A percentile compares a stretch with the other conserved stretches of the same genome.
Evolutionary conservation across 2,888 invertebrate genomes (phyloP).

Genomic region (Creontiades dilutus): DNA sequence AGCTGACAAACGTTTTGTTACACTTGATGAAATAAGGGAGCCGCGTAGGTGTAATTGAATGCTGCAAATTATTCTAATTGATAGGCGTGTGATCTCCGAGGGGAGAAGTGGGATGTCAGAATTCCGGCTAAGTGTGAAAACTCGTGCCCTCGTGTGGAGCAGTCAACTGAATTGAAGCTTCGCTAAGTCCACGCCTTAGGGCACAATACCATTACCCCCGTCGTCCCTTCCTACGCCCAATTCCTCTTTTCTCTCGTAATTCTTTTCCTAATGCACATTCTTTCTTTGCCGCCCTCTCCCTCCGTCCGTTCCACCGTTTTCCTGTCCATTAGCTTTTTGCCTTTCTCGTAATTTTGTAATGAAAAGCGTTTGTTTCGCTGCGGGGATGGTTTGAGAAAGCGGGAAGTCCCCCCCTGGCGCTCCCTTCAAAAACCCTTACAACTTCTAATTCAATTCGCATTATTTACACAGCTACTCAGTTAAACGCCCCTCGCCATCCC

Average conservation of each 20-base stretch:
- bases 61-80: constrained; percentile 30
- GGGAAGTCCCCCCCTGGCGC: not conserved
- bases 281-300: not conserved
- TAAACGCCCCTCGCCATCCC: constrained; percentile 38
- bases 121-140: constrained; percentile 18
- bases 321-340: constrained; percentile 42
- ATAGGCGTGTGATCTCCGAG: not conserved
- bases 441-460: constrained; percentile 66
- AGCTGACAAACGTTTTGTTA: not conserved
- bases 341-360: constrained; percentile 45
- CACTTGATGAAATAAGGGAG: not conserved
- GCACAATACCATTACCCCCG: constrained; percentile 61
- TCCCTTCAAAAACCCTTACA: constrained; percentile 47
- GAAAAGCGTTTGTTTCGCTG: constrained; percentile 47
- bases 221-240: not conserved
- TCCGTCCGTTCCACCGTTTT: not conserved
- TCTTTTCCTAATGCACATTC: constrained; percentile 49
- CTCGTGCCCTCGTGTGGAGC: not conserved
- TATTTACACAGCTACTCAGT: constrained; percentile 62
- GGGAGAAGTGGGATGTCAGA: not conserved
- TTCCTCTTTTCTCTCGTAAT: constrained; percentile 40
- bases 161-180: constrained; percentile 58
- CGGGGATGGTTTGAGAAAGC: not conserved
- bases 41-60: not conserved
- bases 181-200: constrained; percentile 58